Conservation (phyloP, 2,888 invertebrate genomes). For the Cenopis cana region DNA sequence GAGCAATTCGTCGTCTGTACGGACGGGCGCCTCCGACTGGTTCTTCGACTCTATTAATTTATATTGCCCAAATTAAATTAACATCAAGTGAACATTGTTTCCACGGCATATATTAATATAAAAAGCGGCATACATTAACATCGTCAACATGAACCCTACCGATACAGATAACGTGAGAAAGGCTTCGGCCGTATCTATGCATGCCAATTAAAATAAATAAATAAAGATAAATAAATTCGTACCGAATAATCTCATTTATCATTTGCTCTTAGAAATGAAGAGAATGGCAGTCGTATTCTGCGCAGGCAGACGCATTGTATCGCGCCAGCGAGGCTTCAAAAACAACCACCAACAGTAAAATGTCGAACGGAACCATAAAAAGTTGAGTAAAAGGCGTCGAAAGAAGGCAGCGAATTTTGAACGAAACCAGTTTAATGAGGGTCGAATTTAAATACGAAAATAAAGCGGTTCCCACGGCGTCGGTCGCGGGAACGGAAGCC, state of each 20-base stretch:
- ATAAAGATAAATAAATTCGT: conserved; percentile 39
- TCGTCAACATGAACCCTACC: conserved; percentile 4
- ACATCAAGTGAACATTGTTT: conserved; percentile 70
- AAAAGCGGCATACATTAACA: conserved; percentile 26
- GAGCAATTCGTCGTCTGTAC: conserved; percentile 65
- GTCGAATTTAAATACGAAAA: conserved; percentile 85
- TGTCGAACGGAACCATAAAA: conserved; percentile 84
- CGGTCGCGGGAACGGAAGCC: conserved; percentile 84
- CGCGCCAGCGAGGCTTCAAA: conserved; percentile 64
- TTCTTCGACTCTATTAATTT: conserved; percentile 72
- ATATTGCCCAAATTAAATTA: conserved; percentile 77
- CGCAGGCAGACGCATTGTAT: conserved; percentile 65
- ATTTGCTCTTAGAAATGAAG: conserved; percentile 62
- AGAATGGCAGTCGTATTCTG: conserved; percentile 66
- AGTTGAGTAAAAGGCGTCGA: conserved; percentile 85
- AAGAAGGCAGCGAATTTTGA: conserved; percentile 85
- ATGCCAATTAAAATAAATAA: conserved; percentile 22
- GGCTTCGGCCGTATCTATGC: conserved; percentile 18
- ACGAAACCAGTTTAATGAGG: conserved; percentile 85
- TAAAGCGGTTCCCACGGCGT: conserved; percentile 84
- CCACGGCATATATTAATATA: conserved; percentile 56
- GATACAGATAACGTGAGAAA: conserved; percentile 19
- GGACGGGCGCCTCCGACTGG: conserved; percentile 54
- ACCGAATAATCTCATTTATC: conserved; percentile 49
- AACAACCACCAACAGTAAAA: conserved; percentile 78